Evolutionary conservation across 2,888 invertebrate species (phyloP).

Genomic region (Strigamia maritima): DNA sequence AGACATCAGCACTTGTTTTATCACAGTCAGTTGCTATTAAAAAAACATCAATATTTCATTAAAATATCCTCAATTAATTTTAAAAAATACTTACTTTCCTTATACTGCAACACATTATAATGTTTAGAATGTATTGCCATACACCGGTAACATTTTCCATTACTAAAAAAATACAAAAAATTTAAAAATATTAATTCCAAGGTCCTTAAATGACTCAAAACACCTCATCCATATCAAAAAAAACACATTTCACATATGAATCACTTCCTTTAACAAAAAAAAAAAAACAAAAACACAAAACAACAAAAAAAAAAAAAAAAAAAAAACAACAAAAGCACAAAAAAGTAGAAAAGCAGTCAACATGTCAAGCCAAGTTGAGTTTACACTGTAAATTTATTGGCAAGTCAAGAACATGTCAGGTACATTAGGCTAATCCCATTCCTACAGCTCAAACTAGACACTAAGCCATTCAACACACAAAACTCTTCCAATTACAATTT

Average conservation of each 20-base stretch:
- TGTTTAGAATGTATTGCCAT: constrained; percentile 94
- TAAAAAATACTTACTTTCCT: constrained; percentile 84
- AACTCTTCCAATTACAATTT: not conserved
- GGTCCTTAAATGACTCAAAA: not conserved
- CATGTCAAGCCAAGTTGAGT: not conserved
- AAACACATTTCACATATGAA: not conserved
- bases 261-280: not conserved
- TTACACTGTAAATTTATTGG: not conserved
- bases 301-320: not conserved
- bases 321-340: not conserved
- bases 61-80: not conserved
- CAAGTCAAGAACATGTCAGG: constrained; percentile 14
- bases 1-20: constrained; percentile 47
- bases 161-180: constrained; percentile 62
- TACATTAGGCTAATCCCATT: constrained; percentile 19
- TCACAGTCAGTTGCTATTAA: constrained; percentile 28
- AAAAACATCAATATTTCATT: not conserved
- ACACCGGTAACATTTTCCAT: constrained; percentile 84
- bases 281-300: not conserved
- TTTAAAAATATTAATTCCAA: not conserved
- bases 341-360: not conserved
- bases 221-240: not conserved
- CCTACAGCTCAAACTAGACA: not conserved
- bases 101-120: constrained; percentile 90
- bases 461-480: not conserved